These are phyloP conservation scores for Hyles lineata DNA, from an alignment of 2,888 invertebrate genomes.

Conservation along the genomic window DNA sequence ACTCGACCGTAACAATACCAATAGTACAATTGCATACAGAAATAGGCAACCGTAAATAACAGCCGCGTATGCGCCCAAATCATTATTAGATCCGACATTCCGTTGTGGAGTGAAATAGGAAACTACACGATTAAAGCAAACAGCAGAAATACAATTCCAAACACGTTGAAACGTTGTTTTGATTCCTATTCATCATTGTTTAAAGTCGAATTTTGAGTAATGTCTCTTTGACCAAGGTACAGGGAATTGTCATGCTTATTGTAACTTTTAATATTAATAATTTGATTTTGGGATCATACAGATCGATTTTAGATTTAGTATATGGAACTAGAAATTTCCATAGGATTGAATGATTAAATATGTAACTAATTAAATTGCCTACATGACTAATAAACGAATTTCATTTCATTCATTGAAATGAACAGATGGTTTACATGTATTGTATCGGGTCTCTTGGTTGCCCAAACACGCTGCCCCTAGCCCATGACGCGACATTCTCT, in stretches of 20 bases:
- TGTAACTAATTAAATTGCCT: no score
- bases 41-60: slow-evolving; percentile 1
- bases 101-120: slow-evolving; percentile 2
- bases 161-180: background rate
- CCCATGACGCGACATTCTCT: no score
- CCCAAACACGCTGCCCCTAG: no score
- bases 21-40: slow-evolving; percentile 4
- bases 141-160: background rate
- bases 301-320: no score
- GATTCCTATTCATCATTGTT: background rate
- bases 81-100: slow-evolving; percentile 12
- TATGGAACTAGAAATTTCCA: no score
- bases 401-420: no score
- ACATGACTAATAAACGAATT: no score
- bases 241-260: background rate
- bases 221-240: background rate
- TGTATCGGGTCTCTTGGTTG: no score
- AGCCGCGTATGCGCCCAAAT: background rate
- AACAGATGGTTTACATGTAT: no score
- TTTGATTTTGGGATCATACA: background rate
- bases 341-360: no score
- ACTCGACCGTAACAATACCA: background rate
- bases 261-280: background rate
- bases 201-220: background rate
- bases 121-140: slow-evolving; percentile 11